Evolutionary conservation across 2,113 vertebrate genomes (phyloP), one percentile per base, ranked within the genome.

Genomic region (Myxocyprinus asiaticus): DNA sequence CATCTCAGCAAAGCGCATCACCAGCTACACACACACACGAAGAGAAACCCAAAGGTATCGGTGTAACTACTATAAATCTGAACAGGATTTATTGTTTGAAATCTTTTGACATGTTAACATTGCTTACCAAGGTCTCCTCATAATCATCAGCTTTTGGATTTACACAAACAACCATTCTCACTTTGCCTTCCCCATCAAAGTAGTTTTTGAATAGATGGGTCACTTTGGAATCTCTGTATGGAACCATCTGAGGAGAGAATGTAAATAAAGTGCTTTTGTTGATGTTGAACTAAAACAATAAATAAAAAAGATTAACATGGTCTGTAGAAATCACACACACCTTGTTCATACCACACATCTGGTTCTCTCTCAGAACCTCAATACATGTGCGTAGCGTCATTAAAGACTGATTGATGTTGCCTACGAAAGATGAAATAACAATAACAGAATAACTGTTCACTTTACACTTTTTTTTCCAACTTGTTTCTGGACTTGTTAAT

Each of bases 131-230:
- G 33, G 95, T 98, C 84, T 99, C 96, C 85, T 99, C 97, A 0
- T 98, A 98, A 87, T 99, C 97, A 55, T 98, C 96, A 0, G 94
- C 93, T 69, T 96, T 99, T 1, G 97, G 97, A 50, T 99, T 95
- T 7, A 99, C 96, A 9, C 96, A 98, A 33, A 99, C 95, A 0
- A 99, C 93, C 97, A 99, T 97, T 11, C 93, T 92, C 8, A 99
- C 97, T 90, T 97, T 98, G 2, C 97, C 97, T 88, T 99, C 94
- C 0, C 98, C 97, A 0, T 99, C 96, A 42, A 99, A 99, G 80
- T 99, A 96, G 87, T 98, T 99, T 90, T 99, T 99, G 88, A 99
- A 99, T 9, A 99, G 89, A 50, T 96, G 98, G 9, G 97, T 98
- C 71, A 99, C 91, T 88, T 99, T 99, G 56, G 97, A 98, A 84